A percentile compares a stretch with the other conserved stretches of the same genome.
Conservation (phyloP, 2,797 vertebrate species). For the Novumbra hubbsi region DNA sequence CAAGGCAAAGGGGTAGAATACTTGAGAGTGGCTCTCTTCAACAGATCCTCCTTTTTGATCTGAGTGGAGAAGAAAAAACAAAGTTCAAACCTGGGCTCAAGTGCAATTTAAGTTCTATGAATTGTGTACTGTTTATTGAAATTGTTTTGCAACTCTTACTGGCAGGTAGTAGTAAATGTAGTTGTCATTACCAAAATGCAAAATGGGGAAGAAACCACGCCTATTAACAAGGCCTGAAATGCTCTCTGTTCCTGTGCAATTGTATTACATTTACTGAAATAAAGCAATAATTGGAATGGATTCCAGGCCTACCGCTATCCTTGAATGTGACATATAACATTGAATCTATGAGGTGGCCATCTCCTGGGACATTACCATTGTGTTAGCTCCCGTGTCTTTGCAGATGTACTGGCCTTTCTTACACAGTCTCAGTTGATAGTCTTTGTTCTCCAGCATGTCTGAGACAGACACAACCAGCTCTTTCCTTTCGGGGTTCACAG, state of each 20-base stretch:
- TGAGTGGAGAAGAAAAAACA: conserved; percentile 48
- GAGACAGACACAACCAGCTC: conserved; percentile 74
- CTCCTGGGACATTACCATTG: conserved; percentile 69
- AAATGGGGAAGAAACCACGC: too few relatives aligned
- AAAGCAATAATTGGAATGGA: too few relatives aligned
- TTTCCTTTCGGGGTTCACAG: conserved; percentile 68
- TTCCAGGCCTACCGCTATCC: not conserved
- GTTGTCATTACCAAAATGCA: too few relatives aligned
- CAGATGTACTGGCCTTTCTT: conserved; percentile 75
- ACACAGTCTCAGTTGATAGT: conserved; percentile 84
- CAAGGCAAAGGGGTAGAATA: conserved; percentile 75
- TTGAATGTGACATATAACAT: too few relatives aligned
- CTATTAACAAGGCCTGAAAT: too few relatives aligned
- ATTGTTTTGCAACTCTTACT: too few relatives aligned
- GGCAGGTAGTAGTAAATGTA: too few relatives aligned
- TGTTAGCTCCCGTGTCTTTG: conserved; percentile 58
- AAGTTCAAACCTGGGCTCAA: too few relatives aligned
- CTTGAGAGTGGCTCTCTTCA: conserved; percentile 59
- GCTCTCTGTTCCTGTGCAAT: too few relatives aligned
- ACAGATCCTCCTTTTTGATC: conserved; percentile 75
- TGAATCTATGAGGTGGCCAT: not conserved
- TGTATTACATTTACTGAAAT: too few relatives aligned
- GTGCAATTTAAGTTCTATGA: too few relatives aligned
- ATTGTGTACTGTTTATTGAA: not conserved
- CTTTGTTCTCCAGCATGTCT: conserved; percentile 60